These are phyloP conservation scores for Camelus bactrianus DNA, from an alignment of 2,113 vertebrate species.

Conservation along the genomic window DNA sequence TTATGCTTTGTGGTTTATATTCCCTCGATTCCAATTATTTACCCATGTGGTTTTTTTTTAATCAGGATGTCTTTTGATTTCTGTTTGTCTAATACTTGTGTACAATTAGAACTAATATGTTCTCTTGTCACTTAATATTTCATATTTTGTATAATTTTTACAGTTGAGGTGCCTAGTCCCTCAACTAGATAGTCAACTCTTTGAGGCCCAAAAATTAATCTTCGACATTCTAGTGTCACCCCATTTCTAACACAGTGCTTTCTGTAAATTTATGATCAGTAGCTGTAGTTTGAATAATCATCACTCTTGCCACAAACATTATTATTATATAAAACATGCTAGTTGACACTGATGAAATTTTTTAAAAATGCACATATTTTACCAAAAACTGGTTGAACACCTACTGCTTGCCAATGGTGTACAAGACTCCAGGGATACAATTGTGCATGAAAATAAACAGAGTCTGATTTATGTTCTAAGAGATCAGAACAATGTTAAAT, in stretches of 20 bases:
- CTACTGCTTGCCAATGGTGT: neutral
- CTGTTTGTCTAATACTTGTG: neutral
- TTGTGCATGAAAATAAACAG: neutral
- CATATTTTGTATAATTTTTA: neutral
- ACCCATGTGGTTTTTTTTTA: neutral
- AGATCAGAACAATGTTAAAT: neutral
- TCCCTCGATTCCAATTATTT: neutral
- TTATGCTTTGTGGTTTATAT: neutral
- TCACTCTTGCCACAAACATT: neutral
- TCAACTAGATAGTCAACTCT: neutral
- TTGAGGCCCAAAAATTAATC: neutral
- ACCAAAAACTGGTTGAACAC: neutral
- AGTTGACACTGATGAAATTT: neutral
- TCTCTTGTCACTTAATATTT: slow-evolving; percentile 11
- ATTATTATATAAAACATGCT: neutral
- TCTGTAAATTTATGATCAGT: neutral
- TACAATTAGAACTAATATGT: neutral
- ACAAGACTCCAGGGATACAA: neutral
- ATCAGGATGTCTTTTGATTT: neutral
- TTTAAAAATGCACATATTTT: neutral
- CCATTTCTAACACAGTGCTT: neutral
- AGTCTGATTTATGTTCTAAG: neutral
- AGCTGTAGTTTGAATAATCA: neutral
- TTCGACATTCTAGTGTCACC: neutral
- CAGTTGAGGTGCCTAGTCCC: neutral